These are phyloP conservation scores for Drosophila multiciliata DNA, from an alignment of 2,888 invertebrate genomes.

Conservation along the genomic window DNA sequence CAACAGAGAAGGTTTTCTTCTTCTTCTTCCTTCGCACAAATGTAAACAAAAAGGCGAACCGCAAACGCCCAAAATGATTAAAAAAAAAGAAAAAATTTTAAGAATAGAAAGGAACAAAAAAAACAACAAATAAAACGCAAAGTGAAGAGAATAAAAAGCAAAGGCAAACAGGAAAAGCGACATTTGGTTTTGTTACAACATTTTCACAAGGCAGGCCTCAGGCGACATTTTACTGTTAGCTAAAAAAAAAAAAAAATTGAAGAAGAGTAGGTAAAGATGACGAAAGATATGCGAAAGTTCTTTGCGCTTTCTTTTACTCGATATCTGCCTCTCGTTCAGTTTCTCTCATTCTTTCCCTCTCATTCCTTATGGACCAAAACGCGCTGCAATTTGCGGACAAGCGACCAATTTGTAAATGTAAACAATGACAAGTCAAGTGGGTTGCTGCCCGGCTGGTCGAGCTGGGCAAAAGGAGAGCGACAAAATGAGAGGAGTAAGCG, in stretches of 20 bases:
- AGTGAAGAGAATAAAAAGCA: constrained; percentile 39
- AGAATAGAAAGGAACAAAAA: constrained; percentile 1
- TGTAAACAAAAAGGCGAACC: constrained; percentile 70
- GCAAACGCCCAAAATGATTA: constrained; percentile 69
- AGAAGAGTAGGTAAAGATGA: constrained; percentile 34
- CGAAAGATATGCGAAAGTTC: constrained; percentile 53
- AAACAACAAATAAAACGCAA: constrained; percentile 12
- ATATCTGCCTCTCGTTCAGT: not conserved
- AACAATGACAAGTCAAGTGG: constrained; percentile 77
- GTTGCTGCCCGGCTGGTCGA: constrained; percentile 10
- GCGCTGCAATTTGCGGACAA: constrained; percentile 78
- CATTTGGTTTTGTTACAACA: constrained; percentile 77
- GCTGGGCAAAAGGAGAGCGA: constrained; percentile 12
- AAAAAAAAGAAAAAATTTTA: constrained; percentile 38
- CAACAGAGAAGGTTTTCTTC: constrained; percentile 53
- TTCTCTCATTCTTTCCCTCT: not conserved
- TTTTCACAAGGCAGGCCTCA: constrained; percentile 63
- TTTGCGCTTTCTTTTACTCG: not conserved
- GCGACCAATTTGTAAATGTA: constrained; percentile 80
- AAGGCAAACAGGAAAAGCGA: constrained; percentile 75
- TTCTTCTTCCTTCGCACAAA: constrained; percentile 37
- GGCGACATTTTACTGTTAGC: constrained; percentile 45
- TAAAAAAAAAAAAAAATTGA: constrained; percentile 5
- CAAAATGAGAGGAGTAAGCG: too few species aligned
- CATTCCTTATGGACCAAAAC: constrained; percentile 29